These are phyloP conservation scores for Acanthaster planci DNA, from an alignment of 35 echinoderm and acorn worm species.

Conservation along the genomic window DNA sequence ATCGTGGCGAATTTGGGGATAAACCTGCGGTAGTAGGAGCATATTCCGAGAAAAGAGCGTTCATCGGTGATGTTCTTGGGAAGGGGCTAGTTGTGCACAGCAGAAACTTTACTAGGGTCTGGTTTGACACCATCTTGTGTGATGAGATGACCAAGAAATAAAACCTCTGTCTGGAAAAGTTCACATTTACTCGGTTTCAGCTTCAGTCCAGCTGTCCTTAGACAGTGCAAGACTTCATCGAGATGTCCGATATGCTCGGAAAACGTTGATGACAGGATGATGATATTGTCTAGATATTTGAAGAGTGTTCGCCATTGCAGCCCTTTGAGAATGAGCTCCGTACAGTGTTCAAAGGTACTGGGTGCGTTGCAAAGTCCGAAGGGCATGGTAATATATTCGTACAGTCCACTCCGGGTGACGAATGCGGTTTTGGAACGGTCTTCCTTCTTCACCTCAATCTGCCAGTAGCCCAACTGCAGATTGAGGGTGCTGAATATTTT, in stretches of 20 bases:
- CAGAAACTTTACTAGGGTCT: slow-evolving; percentile 39
- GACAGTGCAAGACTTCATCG: slow-evolving; percentile 19
- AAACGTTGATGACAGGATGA: slow-evolving; percentile 35
- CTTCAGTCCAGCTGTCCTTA: slow-evolving; percentile 31
- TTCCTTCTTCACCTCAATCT: slow-evolving; percentile 51
- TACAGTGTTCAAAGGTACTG: slow-evolving; percentile 49
- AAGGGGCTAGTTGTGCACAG: slow-evolving; percentile 30
- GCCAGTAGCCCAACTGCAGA: slow-evolving; percentile 64
- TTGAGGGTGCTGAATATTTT: slow-evolving; percentile 59
- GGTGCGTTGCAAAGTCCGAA: slow-evolving; percentile 66
- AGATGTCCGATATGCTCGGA: slow-evolving; percentile 31
- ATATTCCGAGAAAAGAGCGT: slow-evolving; percentile 54
- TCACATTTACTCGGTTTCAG: slow-evolving; percentile 48
- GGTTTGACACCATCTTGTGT: slow-evolving; percentile 28
- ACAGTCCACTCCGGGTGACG: slow-evolving; percentile 40
- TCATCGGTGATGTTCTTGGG: slow-evolving; percentile 42
- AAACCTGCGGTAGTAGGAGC: slow-evolving; percentile 58
- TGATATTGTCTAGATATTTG: slow-evolving; percentile 53
- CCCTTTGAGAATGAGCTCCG: slow-evolving; percentile 63
- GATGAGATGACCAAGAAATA: slow-evolving; percentile 22
- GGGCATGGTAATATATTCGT: slow-evolving; percentile 55
- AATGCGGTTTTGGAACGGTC: slow-evolving; percentile 67
- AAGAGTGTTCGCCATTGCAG: slow-evolving; percentile 64
- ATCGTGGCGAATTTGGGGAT: slow-evolving; percentile 38
- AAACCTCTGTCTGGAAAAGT: slow-evolving; percentile 15